Evolutionary conservation across 2,888 invertebrate genomes (phyloP).

Genomic region (Tetragnatha montana): DNA sequence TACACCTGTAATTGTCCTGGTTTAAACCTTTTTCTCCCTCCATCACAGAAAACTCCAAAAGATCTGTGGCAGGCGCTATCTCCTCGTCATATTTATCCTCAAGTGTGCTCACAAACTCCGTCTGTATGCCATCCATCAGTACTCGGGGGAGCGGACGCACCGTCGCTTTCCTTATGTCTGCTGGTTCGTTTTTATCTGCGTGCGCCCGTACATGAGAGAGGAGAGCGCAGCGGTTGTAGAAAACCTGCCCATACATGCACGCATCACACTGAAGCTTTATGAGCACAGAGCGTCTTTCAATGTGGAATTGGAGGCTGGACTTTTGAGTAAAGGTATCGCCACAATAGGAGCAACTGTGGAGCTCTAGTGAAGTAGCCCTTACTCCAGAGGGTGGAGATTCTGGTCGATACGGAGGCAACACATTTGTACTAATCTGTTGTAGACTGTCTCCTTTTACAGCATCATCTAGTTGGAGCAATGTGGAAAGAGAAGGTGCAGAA

Average conservation of each 20-base stretch:
- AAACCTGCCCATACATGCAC: conserved; percentile 74
- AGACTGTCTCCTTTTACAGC: conserved; percentile 51
- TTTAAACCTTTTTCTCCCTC: conserved; percentile 22
- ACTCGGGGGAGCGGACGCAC: conserved; percentile 70
- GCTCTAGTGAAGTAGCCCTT: conserved; percentile 26
- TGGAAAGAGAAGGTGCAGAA: too few relatives aligned
- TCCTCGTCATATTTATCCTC: conserved; percentile 61
- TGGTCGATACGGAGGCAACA: conserved; percentile 57
- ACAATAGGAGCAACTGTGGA: conserved; percentile 74
- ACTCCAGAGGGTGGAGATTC: conserved; percentile 28
- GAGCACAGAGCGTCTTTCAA: conserved; percentile 74
- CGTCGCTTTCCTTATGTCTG: conserved; percentile 70
- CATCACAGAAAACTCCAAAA: conserved; percentile 60
- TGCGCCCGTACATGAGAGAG: conserved; percentile 75
- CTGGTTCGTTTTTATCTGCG: conserved; percentile 69
- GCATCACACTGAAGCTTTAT: conserved; percentile 75
- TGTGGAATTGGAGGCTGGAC: conserved; percentile 74
- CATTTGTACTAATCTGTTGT: conserved; percentile 66
- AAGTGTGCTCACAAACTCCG: conserved; percentile 41
- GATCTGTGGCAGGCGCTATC: conserved; percentile 31
- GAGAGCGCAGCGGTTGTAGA: conserved; percentile 76
- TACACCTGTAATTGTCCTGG: background rate
- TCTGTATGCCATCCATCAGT: conserved; percentile 68
- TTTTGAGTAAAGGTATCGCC: conserved; percentile 75
- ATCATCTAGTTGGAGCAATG: too few relatives aligned